A percentile compares a stretch with the other conserved stretches of the same genome.
Conservation (phyloP, 2,797 vertebrate species). For the Enteromius anoplus region DNA sequence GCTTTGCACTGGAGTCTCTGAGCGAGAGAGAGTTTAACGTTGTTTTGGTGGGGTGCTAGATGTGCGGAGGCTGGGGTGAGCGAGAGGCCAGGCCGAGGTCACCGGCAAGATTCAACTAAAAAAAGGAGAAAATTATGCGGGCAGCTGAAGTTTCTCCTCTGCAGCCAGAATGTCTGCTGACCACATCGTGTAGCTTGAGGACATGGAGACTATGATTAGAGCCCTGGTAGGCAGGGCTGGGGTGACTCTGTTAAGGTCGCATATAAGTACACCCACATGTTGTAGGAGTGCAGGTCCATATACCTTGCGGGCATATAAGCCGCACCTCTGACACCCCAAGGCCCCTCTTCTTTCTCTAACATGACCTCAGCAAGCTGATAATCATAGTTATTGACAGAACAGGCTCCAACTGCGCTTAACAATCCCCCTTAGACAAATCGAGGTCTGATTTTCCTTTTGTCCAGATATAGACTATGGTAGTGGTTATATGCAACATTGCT, state of each 20-base stretch:
- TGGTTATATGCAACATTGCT: constrained; percentile 20
- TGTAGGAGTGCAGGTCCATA: constrained; percentile 60
- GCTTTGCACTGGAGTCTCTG: constrained; percentile 20
- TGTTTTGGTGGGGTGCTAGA: constrained; percentile 49
- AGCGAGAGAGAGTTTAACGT: constrained; percentile 46
- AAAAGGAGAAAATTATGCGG: constrained; percentile 51
- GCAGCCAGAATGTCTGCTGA: constrained; percentile 61
- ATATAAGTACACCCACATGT: constrained; percentile 79
- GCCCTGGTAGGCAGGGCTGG: constrained; percentile 47
- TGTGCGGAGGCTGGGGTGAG: constrained; percentile 54
- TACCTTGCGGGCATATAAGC: constrained; percentile 52
- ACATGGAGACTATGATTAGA: constrained; percentile 60
- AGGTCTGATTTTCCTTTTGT: constrained; percentile 29
- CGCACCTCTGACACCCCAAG: constrained; percentile 52
- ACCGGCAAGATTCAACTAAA: constrained; percentile 45
- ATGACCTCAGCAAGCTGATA: constrained; percentile 52
- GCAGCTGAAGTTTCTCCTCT: constrained; percentile 47
- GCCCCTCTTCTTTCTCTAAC: constrained; percentile 40
- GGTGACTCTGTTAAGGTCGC: constrained; percentile 66
- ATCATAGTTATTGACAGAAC: constrained; percentile 49
- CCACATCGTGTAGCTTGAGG: constrained; percentile 59
- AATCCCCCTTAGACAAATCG: constrained; percentile 14
- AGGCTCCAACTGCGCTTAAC: constrained; percentile 27
- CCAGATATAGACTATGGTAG: constrained; percentile 24
- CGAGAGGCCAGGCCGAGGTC: constrained; percentile 56